Evolutionary conservation across 2,888 invertebrate genomes (phyloP), one percentile per base, ranked within the genome.

Genomic region (Alentia gelatinosa): DNA sequence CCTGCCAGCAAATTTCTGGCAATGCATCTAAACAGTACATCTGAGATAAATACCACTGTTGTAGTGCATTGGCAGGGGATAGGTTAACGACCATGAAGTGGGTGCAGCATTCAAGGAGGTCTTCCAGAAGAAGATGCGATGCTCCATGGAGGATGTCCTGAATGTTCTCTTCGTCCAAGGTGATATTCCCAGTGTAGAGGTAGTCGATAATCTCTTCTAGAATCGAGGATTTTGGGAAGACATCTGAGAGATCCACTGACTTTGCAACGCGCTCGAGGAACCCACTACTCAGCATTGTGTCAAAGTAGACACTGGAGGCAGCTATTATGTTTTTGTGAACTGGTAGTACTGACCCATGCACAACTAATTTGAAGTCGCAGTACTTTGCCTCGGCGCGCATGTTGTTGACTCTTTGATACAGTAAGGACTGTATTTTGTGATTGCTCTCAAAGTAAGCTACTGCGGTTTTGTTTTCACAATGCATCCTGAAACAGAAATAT

Each of bases 1-100:
- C 26, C n/a, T 86, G n/a, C 19, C 19, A 0, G 47, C 86, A 86
- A 26, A 86, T 23, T 23, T 42, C 86, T 12, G 47, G 9, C 1
- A 86, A 30, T 23, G 9, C 19, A 26, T 9, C 26, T 26, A 86
- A 33, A 47, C 47, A 47, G 47, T 86, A 86, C 86, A 86, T 86
- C 4, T 86, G 47, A 19, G 86, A 42, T 86, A 86, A 47, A 12
- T n/a, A 42, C 86, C 86, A 86, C 5, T 42, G 86, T 7, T 86
- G 42, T 7, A 86, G 30, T 0, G 30, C 86, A 86, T 86, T 86
- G 33, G 26, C 12, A 42, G 86, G 86, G 19, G 47, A n/a, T 1
- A 86, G 47, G 30, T 86, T 86, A 19, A 86, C 86, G 33, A 86
- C 30, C 42, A 86, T 86, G 30, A 86, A 86, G 35, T 86, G 86